These are phyloP conservation scores for Ditylenchus dipsaci DNA, from an alignment of 1,140 invertebrate genomes.

Conservation along the genomic window DNA sequence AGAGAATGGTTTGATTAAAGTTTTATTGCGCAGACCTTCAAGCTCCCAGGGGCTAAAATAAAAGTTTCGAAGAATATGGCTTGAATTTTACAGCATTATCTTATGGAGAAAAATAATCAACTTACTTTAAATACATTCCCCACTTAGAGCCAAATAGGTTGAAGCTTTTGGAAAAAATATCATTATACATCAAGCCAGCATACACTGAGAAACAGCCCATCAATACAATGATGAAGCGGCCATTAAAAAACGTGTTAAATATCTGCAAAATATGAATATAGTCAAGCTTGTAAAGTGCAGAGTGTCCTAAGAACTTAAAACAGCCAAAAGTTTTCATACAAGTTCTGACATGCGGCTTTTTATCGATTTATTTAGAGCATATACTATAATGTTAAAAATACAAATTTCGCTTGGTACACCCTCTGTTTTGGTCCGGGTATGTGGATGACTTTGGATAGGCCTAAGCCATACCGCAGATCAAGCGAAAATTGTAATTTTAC, in stretches of 20 bases:
- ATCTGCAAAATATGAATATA: constrained; percentile 68
- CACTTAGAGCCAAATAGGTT: constrained; percentile 87
- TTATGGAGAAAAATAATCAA: background rate
- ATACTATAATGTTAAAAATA: background rate
- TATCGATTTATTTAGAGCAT: too few species aligned
- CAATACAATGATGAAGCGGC: constrained; percentile 90
- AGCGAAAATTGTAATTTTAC: too few species aligned
- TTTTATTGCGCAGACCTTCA: background rate
- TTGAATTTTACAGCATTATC: background rate
- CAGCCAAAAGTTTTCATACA: background rate
- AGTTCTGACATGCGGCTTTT: background rate
- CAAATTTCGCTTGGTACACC: too few species aligned
- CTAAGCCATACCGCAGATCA: too few species aligned
- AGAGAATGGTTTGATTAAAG: background rate
- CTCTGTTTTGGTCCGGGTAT: too few species aligned
- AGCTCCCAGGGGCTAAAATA: background rate
- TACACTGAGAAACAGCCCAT: constrained; percentile 97
- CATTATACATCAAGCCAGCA: constrained; percentile 92
- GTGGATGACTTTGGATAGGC: too few species aligned
- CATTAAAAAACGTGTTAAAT: constrained; percentile 91
- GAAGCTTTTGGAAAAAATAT: constrained; percentile 88
- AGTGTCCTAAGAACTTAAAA: constrained; percentile 7
- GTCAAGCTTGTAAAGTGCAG: background rate
- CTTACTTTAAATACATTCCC: constrained; percentile 63
- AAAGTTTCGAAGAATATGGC: background rate